A percentile compares a stretch with the other conserved stretches of the same genome.
Conservation (phyloP, 2,113 vertebrate genomes). For the Xiphophorus hellerii region DNA sequence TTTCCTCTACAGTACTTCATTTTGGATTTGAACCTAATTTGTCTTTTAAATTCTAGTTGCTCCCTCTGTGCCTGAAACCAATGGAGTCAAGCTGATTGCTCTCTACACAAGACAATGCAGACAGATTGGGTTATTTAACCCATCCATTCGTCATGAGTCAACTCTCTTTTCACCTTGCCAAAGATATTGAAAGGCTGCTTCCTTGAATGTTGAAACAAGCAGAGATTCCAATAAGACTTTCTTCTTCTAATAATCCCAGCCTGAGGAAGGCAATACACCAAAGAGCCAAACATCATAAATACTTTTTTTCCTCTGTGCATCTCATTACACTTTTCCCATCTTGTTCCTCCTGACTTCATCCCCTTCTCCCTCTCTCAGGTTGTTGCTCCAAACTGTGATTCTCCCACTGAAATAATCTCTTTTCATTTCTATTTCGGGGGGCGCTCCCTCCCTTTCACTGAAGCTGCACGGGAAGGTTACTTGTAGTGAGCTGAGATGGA, state of each 20-base stretch:
- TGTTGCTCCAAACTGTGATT: constrained; percentile 45
- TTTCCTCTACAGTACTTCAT: constrained; percentile 47
- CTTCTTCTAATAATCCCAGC: constrained; percentile 25
- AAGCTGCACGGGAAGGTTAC: constrained; percentile 58
- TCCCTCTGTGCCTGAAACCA: constrained; percentile 41
- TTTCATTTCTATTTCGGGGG: constrained; percentile 63
- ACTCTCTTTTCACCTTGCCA: not conserved
- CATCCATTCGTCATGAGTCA: constrained; percentile 44
- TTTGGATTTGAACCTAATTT: constrained; percentile 61
- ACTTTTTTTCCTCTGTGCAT: constrained; percentile 18
- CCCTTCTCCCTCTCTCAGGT: constrained; percentile 27
- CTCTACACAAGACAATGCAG: constrained; percentile 58
- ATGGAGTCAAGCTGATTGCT: constrained; percentile 50
- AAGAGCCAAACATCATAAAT: constrained; percentile 30
- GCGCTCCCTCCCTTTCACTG: constrained; percentile 46
- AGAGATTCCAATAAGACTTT: constrained; percentile 19
- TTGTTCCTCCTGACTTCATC: constrained; percentile 36
- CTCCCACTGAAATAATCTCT: constrained; percentile 52
- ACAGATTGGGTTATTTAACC: constrained; percentile 47
- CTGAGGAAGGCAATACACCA: constrained; percentile 34
- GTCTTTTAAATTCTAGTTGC: constrained; percentile 46
- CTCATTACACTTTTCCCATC: constrained; percentile 32
- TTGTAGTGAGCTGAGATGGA: constrained; percentile 60
- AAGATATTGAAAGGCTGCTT: constrained; percentile 27
- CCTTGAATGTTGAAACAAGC: constrained; percentile 22